These are phyloP conservation scores for Distichodus sexfasciatus DNA, from an alignment of 2,797 vertebrate genomes.

Conservation along the genomic window DNA sequence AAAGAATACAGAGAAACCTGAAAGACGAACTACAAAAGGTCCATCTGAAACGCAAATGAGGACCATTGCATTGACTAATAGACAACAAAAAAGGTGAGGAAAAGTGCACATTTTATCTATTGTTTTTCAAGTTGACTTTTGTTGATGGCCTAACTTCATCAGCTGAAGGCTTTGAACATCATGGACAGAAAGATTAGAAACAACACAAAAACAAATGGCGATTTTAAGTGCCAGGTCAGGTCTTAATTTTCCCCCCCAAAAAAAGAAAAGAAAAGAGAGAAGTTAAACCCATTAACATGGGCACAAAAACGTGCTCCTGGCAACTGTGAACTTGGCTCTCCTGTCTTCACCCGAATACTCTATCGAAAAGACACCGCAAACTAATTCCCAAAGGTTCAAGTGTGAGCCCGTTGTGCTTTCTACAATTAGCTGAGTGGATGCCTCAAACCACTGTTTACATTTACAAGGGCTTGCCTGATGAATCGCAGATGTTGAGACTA, in stretches of 20 bases:
- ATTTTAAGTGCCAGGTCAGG: conserved; percentile 59
- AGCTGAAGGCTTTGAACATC: conserved; percentile 31
- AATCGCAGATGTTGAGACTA: conserved; percentile 51
- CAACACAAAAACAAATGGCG: conserved; percentile 50
- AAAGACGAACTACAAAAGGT: conserved; percentile 40
- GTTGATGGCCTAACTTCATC: conserved; percentile 57
- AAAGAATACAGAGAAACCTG: conserved; percentile 26
- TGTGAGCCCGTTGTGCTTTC: conserved; percentile 39
- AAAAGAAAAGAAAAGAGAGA: not conserved
- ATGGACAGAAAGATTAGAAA: conserved; percentile 40
- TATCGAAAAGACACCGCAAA: conserved; percentile 9
- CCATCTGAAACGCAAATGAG: conserved; percentile 61
- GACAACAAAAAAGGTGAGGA: conserved; percentile 55
- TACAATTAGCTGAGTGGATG: conserved; percentile 40
- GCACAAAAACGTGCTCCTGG: conserved; percentile 11
- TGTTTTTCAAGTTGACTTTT: conserved; percentile 51
- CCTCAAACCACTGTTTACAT: not conserved
- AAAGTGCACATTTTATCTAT: conserved; percentile 61
- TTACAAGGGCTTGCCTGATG: conserved; percentile 17
- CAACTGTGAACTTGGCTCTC: conserved; percentile 6
- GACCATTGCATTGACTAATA: conserved; percentile 55
- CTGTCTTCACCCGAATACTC: conserved; percentile 9
- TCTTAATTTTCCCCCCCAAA: conserved; percentile 5
- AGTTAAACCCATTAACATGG: not conserved
- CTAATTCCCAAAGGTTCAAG: not conserved